Percentiles rank a stretch among this genome's conserved stretches.
phyloP scores from a whole-genome alignment of 2,888 invertebrate genomes.

The Beris chalybata region DNA sequence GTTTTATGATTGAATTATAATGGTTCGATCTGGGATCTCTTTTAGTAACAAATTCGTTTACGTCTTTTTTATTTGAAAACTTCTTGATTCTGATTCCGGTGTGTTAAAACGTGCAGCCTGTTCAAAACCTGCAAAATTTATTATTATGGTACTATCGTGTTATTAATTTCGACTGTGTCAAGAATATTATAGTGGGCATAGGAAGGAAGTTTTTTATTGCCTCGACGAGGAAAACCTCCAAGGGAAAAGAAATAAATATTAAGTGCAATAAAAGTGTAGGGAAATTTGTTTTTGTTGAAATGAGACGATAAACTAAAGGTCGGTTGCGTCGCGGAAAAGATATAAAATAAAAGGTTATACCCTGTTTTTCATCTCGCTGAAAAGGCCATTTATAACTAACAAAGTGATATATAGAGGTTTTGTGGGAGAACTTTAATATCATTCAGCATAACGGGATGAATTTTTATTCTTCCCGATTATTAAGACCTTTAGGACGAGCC shows the following conservation, averaged over 20 bases:
- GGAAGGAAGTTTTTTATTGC: slow-evolving; percentile 29
- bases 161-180: slow-evolving; percentile 33
- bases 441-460: not conserved
- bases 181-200: slow-evolving; percentile 16
- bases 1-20: too few species aligned
- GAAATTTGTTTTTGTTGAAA: slow-evolving; percentile 40
- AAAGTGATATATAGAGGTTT: slow-evolving; percentile 21
- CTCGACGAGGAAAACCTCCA: slow-evolving; percentile 5
- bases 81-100: too few species aligned
- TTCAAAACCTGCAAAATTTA: slow-evolving; percentile 30
- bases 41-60: too few species aligned
- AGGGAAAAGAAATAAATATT: slow-evolving; percentile 31
- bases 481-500: too few species aligned
- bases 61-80: too few species aligned
- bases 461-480: too few species aligned
- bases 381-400: slow-evolving; percentile 10
- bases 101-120: too few species aligned
- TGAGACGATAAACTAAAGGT: slow-evolving; percentile 31
- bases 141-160: slow-evolving; percentile 36
- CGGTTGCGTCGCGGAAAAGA: too few species aligned
- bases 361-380: slow-evolving; percentile 14
- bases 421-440: slow-evolving; percentile 22
- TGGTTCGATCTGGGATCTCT: too few species aligned
- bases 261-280: slow-evolving; percentile 40
- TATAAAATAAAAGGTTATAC: slow-evolving; percentile 31